Evolutionary conservation across 2,113 vertebrate genomes (phyloP).

Genomic region (Tapirus terrestris): DNA sequence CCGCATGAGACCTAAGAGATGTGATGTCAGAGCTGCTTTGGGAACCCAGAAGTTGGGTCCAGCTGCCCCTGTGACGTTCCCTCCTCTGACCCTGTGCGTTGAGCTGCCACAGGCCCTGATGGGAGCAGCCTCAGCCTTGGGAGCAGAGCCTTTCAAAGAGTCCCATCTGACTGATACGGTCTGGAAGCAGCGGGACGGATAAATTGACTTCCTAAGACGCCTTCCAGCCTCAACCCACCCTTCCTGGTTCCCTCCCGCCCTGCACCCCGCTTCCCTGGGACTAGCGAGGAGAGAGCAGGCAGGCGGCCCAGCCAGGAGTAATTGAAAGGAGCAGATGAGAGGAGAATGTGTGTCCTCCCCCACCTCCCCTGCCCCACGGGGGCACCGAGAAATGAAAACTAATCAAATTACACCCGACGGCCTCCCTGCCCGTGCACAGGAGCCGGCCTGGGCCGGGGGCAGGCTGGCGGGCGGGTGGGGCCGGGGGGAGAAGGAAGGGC

Average conservation of each 20-base stretch:
- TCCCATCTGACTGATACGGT: background rate
- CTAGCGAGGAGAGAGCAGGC: background rate
- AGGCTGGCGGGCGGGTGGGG: slow-evolving; percentile 80
- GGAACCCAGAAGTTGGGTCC: background rate
- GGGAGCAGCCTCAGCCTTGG: background rate
- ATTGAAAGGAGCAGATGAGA: slow-evolving; percentile 87
- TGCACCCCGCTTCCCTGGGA: background rate
- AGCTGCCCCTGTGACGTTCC: background rate
- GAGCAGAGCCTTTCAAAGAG: background rate
- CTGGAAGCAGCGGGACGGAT: background rate
- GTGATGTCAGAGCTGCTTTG: background rate
- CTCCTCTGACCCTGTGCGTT: background rate
- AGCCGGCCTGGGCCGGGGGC: slow-evolving; percentile 72
- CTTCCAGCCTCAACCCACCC: background rate
- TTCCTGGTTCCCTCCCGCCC: background rate
- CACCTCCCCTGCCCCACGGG: slow-evolving; percentile 66
- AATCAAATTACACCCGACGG: slow-evolving; percentile 80
- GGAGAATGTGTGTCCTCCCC: slow-evolving; percentile 74
- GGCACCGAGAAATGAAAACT: slow-evolving; percentile 79
- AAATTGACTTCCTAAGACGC: background rate
- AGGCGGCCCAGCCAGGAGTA: slow-evolving; percentile 67
- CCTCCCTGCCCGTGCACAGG: slow-evolving; percentile 73
- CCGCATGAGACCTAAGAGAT: background rate
- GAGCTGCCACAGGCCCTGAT: accelerated
- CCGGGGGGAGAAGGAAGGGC: slow-evolving; percentile 60